Evolutionary conservation across 1,140 invertebrate species (phyloP).

Genomic region (Helicoverpa armigera): DNA sequence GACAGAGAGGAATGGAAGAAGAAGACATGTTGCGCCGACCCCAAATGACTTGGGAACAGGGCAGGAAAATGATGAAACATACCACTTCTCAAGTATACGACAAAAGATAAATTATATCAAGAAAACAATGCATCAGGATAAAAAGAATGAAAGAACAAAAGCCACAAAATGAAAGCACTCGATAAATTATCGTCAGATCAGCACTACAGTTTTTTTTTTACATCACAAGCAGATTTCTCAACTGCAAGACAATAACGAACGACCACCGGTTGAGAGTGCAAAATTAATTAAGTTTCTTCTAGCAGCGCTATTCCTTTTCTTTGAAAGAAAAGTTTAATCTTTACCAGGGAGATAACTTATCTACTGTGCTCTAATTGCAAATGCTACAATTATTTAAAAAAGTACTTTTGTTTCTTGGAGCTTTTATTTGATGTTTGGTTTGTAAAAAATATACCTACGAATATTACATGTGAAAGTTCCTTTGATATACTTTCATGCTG

Average conservation of each 20-base stretch:
- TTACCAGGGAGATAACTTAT: conserved; percentile 20
- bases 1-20: too few species aligned
- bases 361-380: conserved; percentile 14
- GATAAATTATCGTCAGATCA: conserved; percentile 1
- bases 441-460: neutral
- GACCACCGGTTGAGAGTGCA: conserved; percentile 15
- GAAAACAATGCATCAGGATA: too few species aligned
- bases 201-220: conserved; percentile 12
- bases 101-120: too few species aligned
- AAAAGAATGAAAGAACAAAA: too few species aligned
- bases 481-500: too few species aligned
- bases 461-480: too few species aligned
- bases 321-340: conserved; percentile 35
- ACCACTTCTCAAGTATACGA: too few species aligned
- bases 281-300: conserved; percentile 44
- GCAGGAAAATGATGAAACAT: too few species aligned
- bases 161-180: too few species aligned
- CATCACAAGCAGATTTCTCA: conserved; percentile 39
- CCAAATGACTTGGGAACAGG: too few species aligned
- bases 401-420: neutral
- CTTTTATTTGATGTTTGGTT: neutral
- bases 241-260: conserved; percentile 33
- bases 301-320: conserved; percentile 26
- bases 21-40: too few species aligned
- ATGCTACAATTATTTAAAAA: neutral